A percentile compares a stretch with the other conserved stretches of the same genome.
These are phyloP conservation scores for Ylistrum balloti DNA, from an alignment of 1,140 invertebrate species.

Conservation along the genomic window DNA sequence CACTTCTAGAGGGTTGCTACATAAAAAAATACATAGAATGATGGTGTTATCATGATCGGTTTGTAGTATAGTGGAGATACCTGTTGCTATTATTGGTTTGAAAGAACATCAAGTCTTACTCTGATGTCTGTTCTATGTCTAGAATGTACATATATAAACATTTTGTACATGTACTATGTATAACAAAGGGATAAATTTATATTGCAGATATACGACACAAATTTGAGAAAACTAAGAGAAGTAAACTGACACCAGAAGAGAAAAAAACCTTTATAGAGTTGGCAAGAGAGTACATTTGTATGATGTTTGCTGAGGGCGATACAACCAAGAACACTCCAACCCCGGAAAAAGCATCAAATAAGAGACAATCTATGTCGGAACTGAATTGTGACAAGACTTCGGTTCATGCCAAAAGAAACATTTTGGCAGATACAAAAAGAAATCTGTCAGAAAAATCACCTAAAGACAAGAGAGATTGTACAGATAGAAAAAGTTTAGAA, in stretches of 20 bases:
- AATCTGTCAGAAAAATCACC: background rate
- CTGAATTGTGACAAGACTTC: background rate
- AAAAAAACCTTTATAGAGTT: slow-evolving; percentile 70
- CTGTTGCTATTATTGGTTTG: too few species aligned
- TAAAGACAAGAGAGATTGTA: background rate
- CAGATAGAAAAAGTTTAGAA: slow-evolving; percentile 29
- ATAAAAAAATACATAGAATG: too few species aligned
- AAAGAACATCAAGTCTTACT: too few species aligned
- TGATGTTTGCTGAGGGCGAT: slow-evolving; percentile 63
- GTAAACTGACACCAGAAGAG: slow-evolving; percentile 75
- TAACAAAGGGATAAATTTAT: slow-evolving; percentile 41
- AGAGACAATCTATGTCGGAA: background rate
- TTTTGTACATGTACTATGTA: background rate
- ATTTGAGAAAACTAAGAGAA: slow-evolving; percentile 74
- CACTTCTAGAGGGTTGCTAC: too few species aligned
- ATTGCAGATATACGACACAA: slow-evolving; percentile 75
- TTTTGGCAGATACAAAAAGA: background rate
- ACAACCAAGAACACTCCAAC: slow-evolving; percentile 7
- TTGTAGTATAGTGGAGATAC: too few species aligned
- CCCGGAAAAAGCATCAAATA: background rate
- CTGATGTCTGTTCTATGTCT: too few species aligned
- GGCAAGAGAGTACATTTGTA: slow-evolving; percentile 69
- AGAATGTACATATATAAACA: too few species aligned
- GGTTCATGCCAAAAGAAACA: background rate
- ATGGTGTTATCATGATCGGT: too few species aligned